Conservation (phyloP, 1,140 invertebrate genomes). For the Meloidogyne exigua region DNA sequence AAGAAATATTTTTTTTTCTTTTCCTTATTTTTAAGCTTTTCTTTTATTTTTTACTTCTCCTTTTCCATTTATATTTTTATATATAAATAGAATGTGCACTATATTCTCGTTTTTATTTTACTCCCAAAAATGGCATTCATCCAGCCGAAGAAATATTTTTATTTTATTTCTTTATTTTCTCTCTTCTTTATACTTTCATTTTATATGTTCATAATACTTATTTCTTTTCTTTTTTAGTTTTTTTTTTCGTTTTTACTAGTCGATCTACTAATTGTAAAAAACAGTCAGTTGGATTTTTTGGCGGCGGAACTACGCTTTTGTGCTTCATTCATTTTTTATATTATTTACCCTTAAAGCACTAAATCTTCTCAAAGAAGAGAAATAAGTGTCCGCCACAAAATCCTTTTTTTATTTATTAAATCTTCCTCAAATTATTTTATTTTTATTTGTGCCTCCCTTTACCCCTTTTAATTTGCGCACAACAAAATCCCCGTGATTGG, state of each 20-base stretch:
- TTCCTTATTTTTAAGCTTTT: neutral
- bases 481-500: neutral
- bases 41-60: neutral
- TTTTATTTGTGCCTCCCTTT: neutral
- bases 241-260: conserved; percentile 1
- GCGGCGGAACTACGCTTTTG: neutral
- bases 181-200: neutral
- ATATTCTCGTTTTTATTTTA: neutral
- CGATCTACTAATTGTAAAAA: neutral
- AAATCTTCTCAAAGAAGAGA: conserved; percentile 1
- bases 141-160: neutral
- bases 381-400: neutral
- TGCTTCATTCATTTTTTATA: neutral
- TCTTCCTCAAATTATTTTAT: neutral
- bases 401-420: neutral
- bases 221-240: neutral
- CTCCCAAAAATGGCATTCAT: neutral
- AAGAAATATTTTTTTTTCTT: neutral
- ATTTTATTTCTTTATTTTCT: neutral
- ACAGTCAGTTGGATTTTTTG: neutral
- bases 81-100: neutral
- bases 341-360: neutral
- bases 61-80: conserved; percentile 6
- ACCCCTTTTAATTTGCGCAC: neutral
- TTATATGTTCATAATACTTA: conserved; percentile 6